Evolutionary conservation across 1,140 invertebrate genomes (phyloP), one percentile per base, ranked within the genome.

Genomic region (Thaumetopoea pityocampa): DNA sequence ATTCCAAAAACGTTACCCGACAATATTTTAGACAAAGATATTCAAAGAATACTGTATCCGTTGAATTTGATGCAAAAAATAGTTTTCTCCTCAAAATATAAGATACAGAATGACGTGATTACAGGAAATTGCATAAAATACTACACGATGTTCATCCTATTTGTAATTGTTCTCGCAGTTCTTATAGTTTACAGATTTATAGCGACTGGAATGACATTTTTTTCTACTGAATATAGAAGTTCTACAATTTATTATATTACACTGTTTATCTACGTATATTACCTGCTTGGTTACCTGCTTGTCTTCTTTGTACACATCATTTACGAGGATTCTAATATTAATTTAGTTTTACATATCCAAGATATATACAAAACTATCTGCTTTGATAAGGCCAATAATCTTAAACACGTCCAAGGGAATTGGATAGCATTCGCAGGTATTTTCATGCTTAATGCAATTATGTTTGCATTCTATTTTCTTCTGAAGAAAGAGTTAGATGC

Each of bases 11-110:
- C 23, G 9, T 19, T 41, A 6, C 14, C 23, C n/a, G 23, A 32
- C 19, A 41, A 41, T 15, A 23, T 30, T 23, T 2, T 41, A 4
- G 37, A 41, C 8, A 41, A 32, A 16, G 18, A 41, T 5, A 23
- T 41, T 8, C 18, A 23, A 41, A 30, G 19, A 9, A 41, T 41
- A 11, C 16, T 41, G n/a, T 3, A 8, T 4, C 37, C 37, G 4
- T 10, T 41, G 4, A 30, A 30, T 16, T 7, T 41, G 8, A 23
- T 41, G 18, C 27, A 41, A 10, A 8, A 9, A 2, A 7, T 41
- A 0, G 15, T 14, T 10, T 32, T 41, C 4, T 14, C 2, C 3
- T 11, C 17, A 14, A 41, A 30, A 11, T 41, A 33, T 19, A 9
- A 2, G 4, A 18, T 33, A 5, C 1, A 4, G 10, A 9, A 17